These are phyloP conservation scores for Parnassius mnemosyne DNA, from an alignment of 2,888 invertebrate genomes.

Conservation along the genomic window DNA sequence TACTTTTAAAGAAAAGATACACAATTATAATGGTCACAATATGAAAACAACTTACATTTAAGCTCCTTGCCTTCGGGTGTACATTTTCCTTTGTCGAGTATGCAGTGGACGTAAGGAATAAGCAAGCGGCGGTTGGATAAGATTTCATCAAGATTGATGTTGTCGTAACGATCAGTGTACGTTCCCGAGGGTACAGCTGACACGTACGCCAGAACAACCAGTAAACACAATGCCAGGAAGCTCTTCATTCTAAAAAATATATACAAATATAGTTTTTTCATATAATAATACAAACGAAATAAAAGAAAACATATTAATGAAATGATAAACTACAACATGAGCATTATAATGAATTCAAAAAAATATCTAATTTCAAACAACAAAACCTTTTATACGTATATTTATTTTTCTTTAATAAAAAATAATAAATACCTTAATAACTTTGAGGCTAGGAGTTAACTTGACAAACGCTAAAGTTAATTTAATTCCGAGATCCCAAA, in stretches of 20 bases:
- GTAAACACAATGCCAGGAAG: conserved; percentile 33
- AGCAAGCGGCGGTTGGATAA: conserved; percentile 84
- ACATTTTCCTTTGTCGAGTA: conserved; percentile 84
- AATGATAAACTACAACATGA: background rate
- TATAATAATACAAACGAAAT: background rate
- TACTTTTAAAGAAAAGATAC: no score
- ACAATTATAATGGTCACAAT: background rate
- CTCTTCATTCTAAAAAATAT: conserved; percentile 31
- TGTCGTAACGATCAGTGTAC: conserved; percentile 86
- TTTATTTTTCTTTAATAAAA: conserved; percentile 8
- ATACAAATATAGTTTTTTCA: background rate
- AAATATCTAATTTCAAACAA: background rate
- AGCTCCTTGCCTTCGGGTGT: conserved; percentile 86
- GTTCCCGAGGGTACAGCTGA: conserved; percentile 43
- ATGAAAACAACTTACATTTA: conserved; percentile 52
- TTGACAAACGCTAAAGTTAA: conserved; percentile 8
- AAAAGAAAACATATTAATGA: background rate
- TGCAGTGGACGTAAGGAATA: conserved; percentile 84
- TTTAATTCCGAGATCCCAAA: conserved; percentile 8
- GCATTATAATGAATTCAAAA: background rate
- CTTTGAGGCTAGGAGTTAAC: background rate
- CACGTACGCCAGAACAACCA: conserved; percentile 43
- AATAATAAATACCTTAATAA: background rate
- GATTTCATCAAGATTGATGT: conserved; percentile 85
- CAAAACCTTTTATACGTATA: background rate